These are phyloP conservation scores for Rapana venosa DNA, from an alignment of 2,888 invertebrate genomes.

Conservation along the genomic window DNA sequence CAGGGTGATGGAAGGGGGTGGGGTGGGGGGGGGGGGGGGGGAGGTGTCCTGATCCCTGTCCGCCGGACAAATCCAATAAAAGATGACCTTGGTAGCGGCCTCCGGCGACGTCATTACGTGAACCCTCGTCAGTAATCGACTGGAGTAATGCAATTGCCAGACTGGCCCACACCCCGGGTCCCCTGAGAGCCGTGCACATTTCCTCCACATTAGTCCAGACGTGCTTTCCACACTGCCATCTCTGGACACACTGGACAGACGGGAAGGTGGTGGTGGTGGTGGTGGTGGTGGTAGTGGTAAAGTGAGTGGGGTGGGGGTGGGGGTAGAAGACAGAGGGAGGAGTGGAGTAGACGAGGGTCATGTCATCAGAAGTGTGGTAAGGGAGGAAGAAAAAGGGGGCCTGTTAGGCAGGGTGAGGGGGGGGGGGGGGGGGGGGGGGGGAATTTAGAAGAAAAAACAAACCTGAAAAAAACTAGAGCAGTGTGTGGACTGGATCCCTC, in stretches of 20 bases:
- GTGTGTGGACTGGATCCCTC: neutral
- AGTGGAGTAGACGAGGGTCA: neutral
- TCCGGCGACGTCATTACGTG: constrained; percentile 34
- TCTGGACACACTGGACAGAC: constrained; percentile 13
- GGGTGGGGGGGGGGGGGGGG: neutral
- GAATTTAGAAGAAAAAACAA: neutral
- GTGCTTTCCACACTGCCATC: neutral
- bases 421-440: neutral
- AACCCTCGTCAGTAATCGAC: constrained; percentile 34
- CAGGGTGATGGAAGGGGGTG: neutral
- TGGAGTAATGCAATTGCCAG: constrained; percentile 34
- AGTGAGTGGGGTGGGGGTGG: neutral
- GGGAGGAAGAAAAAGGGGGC: no score
- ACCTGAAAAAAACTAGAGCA: neutral
- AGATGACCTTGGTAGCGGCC: constrained; percentile 30
- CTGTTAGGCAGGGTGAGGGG: neutral
- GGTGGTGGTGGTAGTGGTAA: neutral
- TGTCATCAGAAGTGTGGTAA: neutral
- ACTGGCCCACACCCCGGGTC: constrained; percentile 23
- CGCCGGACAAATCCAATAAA: constrained; percentile 34
- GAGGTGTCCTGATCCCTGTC: constrained; percentile 10
- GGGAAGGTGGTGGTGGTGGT: neutral
- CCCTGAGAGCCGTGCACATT: constrained; percentile 19
- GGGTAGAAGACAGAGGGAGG: neutral
- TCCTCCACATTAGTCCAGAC: constrained; percentile 30